These are phyloP conservation scores for Naja naja DNA, from an alignment of 2,113 vertebrate genomes.

Conservation along the genomic window DNA sequence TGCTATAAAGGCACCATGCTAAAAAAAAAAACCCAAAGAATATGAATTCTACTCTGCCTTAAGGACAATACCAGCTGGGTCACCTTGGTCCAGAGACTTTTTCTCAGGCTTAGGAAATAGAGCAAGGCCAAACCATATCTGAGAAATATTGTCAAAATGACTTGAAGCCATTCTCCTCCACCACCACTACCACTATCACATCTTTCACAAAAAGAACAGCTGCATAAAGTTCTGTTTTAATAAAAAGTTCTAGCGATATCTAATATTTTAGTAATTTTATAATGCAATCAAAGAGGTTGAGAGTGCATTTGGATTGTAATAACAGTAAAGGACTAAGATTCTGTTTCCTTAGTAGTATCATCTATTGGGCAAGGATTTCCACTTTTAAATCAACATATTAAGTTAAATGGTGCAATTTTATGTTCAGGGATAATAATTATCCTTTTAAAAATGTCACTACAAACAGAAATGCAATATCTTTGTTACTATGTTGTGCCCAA, in stretches of 20 bases:
- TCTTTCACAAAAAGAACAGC: background rate
- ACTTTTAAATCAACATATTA: background rate
- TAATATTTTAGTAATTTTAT: background rate
- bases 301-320: background rate
- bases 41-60: background rate
- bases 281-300: background rate
- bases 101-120: background rate
- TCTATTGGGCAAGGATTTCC: background rate
- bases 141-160: background rate
- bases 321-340: background rate
- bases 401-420: background rate
- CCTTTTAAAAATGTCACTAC: background rate
- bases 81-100: background rate
- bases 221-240: background rate
- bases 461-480: background rate
- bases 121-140: background rate
- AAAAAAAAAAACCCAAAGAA: background rate
- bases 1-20: background rate
- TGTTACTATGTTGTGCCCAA: background rate
- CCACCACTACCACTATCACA: background rate
- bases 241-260: background rate
- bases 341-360: background rate
- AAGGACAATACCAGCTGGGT: background rate
- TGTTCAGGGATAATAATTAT: background rate
- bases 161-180: too few species aligned